Base-by-base conservation (phyloP, 2,113 vertebrate genomes). In the Pachycephala philippinensis region DNA sequence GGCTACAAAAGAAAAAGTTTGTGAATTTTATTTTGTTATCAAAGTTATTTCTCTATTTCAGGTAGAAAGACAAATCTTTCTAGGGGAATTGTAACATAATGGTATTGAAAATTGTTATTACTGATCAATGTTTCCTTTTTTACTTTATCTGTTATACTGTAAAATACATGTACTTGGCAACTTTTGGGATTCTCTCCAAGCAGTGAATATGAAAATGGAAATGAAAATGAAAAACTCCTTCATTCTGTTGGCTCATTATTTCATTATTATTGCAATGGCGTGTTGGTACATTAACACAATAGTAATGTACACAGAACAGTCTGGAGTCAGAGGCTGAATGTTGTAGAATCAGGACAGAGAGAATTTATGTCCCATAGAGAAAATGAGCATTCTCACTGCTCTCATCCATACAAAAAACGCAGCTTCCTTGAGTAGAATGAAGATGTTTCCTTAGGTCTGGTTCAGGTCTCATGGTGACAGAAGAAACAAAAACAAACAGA, bases 361-460 rank as follows among this genome's bases (percentile, higher is more conserved):
- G 11, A 87, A 93, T 68, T 84, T 22, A 33, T 35, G 9, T 16
- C 35, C 23, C 1, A 1, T 7, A 35, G 72, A 71, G 35, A 87
- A 95, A 86, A 77, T 47, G 17, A 26, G 1, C 20, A 60, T 64
- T 84, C 28, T 90, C 35, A 63, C 24, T 90, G 20, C 24, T 81
- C 15, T 89, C 24, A 77, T 63, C 21, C 27, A 44, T 45, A 47
- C 8, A 39, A 84, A 92, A 77, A 84, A 50, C 59, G 23, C 39
- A 45, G 13, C 0, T 4, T 10, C 0, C 0, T 57, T 85, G 22
- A 65, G 18, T 1, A 72, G 45, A 76, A 90, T n/a, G 11, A 77
- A 59, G 30, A 50, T 39, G 13, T 74, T 85, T 88, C n/a, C 10
- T 3, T 60, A 49, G 45, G 18, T 72, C 18, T 57, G 11, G 2